A percentile compares a stretch with the other conserved stretches of the same genome.
Conservation (phyloP, 2,888 invertebrate genomes). For the Tethea ocularis region DNA sequence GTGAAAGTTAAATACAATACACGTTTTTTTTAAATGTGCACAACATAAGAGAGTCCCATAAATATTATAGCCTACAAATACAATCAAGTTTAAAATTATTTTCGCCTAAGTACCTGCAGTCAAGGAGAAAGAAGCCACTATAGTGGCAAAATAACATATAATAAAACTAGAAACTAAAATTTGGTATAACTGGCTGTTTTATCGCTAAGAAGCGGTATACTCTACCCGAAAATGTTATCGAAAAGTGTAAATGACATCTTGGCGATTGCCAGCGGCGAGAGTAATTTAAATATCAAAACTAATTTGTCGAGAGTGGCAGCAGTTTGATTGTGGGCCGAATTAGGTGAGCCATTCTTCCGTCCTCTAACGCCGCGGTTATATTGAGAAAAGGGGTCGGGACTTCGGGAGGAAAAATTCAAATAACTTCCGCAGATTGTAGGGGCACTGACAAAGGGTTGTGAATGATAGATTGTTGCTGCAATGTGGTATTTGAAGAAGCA, state of each 20-base stretch:
- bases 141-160: no score
- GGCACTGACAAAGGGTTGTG: constrained; percentile 40
- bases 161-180: no score
- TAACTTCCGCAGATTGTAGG: constrained; percentile 27
- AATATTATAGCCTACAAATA: no score
- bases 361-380: constrained; percentile 18
- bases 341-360: constrained; percentile 48
- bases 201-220: no score
- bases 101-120: no score
- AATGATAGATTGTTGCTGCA: constrained; percentile 27
- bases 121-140: no score
- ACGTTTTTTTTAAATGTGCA: no score
- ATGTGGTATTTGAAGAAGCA: not conserved
- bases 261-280: constrained; percentile 56
- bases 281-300: constrained; percentile 82
- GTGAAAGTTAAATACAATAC: no score
- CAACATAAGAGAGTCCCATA: no score
- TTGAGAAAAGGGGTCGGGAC: constrained; percentile 11
- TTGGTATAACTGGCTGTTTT: no score
- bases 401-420: constrained; percentile 43
- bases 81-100: no score
- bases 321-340: constrained; percentile 72
- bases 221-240: constrained; percentile 19
- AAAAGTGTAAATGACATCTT: constrained; percentile 31
- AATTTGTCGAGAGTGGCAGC: constrained; percentile 72